Conservation (phyloP, 2,888 invertebrate species). For the Pollenia angustigena region DNA sequence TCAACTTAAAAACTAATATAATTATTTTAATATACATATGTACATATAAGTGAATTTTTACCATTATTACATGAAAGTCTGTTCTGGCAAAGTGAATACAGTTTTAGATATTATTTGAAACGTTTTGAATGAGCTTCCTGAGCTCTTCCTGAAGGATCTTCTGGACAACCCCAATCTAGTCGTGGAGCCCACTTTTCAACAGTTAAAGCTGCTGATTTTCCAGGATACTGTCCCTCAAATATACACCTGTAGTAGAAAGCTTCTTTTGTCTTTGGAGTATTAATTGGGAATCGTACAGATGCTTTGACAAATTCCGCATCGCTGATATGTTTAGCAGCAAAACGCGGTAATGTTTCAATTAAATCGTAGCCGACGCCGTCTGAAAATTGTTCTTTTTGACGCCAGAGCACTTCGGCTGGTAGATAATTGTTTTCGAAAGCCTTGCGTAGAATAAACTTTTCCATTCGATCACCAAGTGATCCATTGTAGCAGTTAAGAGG, state of each 20-base stretch:
- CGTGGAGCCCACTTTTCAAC: conserved; percentile 84
- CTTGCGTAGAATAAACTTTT: conserved; percentile 93
- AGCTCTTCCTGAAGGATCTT: conserved; percentile 84
- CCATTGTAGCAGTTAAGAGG: conserved; percentile 78
- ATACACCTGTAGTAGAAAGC: conserved; percentile 88
- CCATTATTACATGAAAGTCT: no score
- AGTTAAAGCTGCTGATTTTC: conserved; percentile 80
- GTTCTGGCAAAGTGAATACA: background rate
- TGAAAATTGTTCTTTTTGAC: conserved; percentile 95
- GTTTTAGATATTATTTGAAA: conserved; percentile 40
- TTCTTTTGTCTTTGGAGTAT: conserved; percentile 91
- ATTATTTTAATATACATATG: no score
- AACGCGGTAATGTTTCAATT: conserved; percentile 82
- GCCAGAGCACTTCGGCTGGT: conserved; percentile 94
- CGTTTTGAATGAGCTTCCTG: conserved; percentile 81
- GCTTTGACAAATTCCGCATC: conserved; percentile 86
- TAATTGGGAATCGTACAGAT: conserved; percentile 86
- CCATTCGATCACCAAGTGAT: conserved; percentile 83
- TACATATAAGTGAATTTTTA: no score
- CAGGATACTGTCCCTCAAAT: conserved; percentile 83
- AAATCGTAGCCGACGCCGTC: conserved; percentile 84
- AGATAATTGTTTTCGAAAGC: conserved; percentile 91
- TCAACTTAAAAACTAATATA: no score
- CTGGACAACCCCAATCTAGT: conserved; percentile 84
- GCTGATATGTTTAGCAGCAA: conserved; percentile 87